Percentiles rank a stretch among this genome's conserved stretches.
Conservation (phyloP, 2,888 invertebrate species). For the Limenitis camilla region DNA sequence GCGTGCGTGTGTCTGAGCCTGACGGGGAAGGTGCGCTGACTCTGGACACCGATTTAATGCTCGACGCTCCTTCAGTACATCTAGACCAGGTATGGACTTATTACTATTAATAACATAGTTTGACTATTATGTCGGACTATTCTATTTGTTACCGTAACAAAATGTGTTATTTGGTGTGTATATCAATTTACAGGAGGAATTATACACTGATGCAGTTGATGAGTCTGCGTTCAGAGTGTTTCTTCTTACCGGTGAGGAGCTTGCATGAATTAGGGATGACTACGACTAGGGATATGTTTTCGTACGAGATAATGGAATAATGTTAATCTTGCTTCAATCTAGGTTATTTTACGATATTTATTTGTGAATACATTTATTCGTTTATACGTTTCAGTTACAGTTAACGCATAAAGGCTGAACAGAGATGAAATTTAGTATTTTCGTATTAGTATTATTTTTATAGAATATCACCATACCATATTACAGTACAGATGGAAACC, state of each 20-base stretch:
- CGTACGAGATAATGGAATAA: not conserved
- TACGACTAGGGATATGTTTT: not conserved
- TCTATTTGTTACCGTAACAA: too few relatives aligned
- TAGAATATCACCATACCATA: too few relatives aligned
- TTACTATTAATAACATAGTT: too few relatives aligned
- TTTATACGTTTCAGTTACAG: too few relatives aligned
- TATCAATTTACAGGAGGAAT: slow-evolving; percentile 46
- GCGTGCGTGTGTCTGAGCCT: slow-evolving; percentile 20
- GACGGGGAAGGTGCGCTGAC: slow-evolving; percentile 25
- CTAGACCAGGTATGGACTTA: slow-evolving; percentile 54
- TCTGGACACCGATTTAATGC: slow-evolving; percentile 45
- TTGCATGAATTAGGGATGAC: slow-evolving; percentile 9
- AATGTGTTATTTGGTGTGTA: not conserved
- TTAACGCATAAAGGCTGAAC: too few relatives aligned
- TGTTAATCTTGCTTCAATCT: not conserved
- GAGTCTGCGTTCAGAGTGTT: slow-evolving; percentile 64
- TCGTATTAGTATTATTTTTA: too few relatives aligned
- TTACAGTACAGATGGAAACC: too few relatives aligned
- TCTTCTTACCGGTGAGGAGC: slow-evolving; percentile 56
- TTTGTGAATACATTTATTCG: not conserved
- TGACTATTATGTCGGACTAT: too few relatives aligned
- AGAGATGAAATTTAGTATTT: too few relatives aligned
- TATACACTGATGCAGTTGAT: slow-evolving; percentile 62
- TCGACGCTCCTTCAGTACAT: slow-evolving; percentile 58
- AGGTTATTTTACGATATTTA: not conserved